A percentile compares a stretch with the other conserved stretches of the same genome.
Evolutionary conservation across 2,888 invertebrate species (phyloP).

Genomic region (Ochropacha duplaris): DNA sequence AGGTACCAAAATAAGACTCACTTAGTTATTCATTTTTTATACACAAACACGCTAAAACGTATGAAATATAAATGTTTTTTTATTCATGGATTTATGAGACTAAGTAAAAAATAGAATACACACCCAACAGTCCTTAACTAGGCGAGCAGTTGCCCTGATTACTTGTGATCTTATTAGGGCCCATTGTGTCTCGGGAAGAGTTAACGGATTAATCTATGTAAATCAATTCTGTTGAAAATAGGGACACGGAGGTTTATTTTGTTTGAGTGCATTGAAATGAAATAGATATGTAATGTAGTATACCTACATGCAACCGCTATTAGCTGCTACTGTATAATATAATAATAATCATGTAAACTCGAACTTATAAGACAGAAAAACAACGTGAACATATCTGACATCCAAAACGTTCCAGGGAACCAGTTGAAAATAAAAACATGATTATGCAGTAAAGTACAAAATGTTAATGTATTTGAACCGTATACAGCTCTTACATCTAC

Average conservation of each 20-base stretch:
- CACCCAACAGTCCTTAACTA: conserved; percentile 17
- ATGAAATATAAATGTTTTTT: no score
- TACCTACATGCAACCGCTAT: no score
- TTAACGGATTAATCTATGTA: conserved; percentile 25
- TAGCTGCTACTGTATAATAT: no score
- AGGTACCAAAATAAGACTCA: not conserved
- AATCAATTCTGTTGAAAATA: conserved; percentile 3
- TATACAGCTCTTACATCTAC: not conserved
- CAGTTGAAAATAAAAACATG: no score
- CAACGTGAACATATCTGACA: not conserved
- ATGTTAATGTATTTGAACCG: not conserved
- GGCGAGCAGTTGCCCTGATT: conserved; percentile 1
- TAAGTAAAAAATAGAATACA: not conserved
- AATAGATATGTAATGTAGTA: no score
- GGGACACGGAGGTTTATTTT: not conserved
- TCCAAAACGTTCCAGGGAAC: no score
- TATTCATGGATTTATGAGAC: no score
- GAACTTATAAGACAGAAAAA: not conserved
- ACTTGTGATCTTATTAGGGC: conserved; percentile 2
- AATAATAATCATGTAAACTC: no score
- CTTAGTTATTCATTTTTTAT: not conserved
- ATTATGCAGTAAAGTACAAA: not conserved
- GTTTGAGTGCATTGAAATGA: no score
- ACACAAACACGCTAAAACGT: no score
- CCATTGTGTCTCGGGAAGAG: conserved; percentile 11